These are phyloP conservation scores for Acinonyx jubatus DNA, from an alignment of 2,113 vertebrate genomes.

Conservation along the genomic window DNA sequence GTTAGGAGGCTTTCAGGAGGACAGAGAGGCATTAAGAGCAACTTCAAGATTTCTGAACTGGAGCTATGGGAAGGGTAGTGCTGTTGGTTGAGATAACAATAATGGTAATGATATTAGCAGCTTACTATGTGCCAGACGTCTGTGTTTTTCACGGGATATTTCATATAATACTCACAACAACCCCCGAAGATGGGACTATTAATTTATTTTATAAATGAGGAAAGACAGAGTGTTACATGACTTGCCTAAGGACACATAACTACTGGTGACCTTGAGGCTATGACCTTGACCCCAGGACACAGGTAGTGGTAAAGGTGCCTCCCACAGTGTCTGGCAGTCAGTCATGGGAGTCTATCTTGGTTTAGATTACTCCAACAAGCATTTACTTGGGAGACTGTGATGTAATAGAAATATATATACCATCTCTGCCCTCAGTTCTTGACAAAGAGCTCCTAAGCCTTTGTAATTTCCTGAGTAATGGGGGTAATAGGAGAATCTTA, in stretches of 20 bases:
- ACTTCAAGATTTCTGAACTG: background rate
- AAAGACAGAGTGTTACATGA: background rate
- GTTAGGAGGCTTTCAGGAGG: background rate
- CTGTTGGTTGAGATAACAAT: background rate
- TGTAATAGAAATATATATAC: background rate
- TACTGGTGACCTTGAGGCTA: background rate
- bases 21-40: background rate
- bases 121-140: background rate
- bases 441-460: background rate
- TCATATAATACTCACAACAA: background rate
- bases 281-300: background rate
- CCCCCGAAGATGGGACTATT: background rate
- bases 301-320: background rate
- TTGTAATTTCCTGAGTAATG: background rate
- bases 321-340: background rate
- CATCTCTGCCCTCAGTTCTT: background rate
- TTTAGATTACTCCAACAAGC: background rate
- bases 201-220: background rate
- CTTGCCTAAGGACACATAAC: background rate
- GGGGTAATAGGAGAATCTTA: background rate
- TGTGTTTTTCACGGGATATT: background rate
- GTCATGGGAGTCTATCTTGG: background rate
- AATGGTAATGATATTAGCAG: background rate
- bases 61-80: background rate
- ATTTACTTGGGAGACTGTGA: background rate